These are phyloP conservation scores for Pangasius mekongensis DNA, from an alignment of 2,797 vertebrate genomes.

Conservation along the genomic window DNA sequence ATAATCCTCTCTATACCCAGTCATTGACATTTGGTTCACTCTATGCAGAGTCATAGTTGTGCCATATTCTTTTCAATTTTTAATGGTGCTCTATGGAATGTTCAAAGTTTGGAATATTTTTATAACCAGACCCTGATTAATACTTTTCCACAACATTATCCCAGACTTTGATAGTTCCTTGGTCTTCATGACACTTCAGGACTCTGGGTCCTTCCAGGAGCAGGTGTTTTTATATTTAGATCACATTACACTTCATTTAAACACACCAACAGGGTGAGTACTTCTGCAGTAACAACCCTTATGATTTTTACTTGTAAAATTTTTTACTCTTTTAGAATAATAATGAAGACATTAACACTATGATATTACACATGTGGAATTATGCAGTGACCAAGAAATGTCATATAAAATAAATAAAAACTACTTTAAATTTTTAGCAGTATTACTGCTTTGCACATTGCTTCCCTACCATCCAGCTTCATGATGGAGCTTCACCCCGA, in stretches of 20 bases:
- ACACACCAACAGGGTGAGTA: not conserved
- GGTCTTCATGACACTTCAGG: not conserved
- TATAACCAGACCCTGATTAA: not conserved
- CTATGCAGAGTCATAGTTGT: not conserved
- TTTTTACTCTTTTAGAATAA: not conserved
- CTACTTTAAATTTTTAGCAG: not conserved
- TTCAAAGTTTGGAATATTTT: not conserved
- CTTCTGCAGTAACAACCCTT: not conserved
- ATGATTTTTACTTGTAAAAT: not conserved
- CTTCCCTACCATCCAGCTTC: not conserved
- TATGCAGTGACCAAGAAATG: not conserved
- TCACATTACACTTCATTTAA: not conserved
- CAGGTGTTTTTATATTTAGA: not conserved
- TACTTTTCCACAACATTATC: not conserved
- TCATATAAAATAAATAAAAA: not conserved
- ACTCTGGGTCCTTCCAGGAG: not conserved
- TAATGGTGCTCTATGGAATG: not conserved
- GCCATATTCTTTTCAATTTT: not conserved
- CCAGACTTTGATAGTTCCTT: not conserved
- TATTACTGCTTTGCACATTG: not conserved
- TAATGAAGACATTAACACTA: not conserved
- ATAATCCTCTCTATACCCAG: not conserved
- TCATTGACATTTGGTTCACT: not conserved
- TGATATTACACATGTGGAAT: not conserved
- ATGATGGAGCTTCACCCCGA: not conserved